A percentile compares a stretch with the other conserved stretches of the same genome.
Evolutionary conservation across 92 coral and sea anemone species (phyloP).

Genomic region (Paramuricea clavata): DNA sequence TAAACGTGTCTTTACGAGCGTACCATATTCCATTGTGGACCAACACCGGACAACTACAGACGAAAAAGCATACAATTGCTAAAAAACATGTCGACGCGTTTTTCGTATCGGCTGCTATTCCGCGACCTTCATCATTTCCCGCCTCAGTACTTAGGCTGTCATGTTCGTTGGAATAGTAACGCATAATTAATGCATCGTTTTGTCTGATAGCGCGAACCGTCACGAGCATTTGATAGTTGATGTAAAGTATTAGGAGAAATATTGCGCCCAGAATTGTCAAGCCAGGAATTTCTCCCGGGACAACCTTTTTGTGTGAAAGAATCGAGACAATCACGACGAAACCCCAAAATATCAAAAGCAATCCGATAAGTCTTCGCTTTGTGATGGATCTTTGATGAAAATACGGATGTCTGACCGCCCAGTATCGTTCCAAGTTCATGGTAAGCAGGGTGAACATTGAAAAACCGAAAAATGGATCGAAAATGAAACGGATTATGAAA

Average conservation of each 20-base stretch:
- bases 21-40: neutral
- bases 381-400: slow-evolving; percentile 10
- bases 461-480: neutral
- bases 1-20: neutral
- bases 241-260: slow-evolving; percentile 6
- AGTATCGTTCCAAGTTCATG: slow-evolving; percentile 41
- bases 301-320: neutral
- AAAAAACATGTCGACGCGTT: neutral
- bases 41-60: neutral
- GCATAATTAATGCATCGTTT: neutral
- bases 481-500: neutral
- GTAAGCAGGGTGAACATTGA: slow-evolving; percentile 15
- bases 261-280: neutral
- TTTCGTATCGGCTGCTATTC: neutral
- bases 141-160: neutral
- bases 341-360: slow-evolving; percentile 4
- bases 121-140: neutral
- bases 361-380: neutral
- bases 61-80: neutral
- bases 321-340: neutral
- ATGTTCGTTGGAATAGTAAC: neutral
- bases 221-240: neutral
- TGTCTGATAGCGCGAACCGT: neutral
- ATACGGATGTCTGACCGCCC: slow-evolving; percentile 26
- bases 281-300: neutral